Percentiles rank a stretch among this genome's conserved stretches.
Conservation (phyloP, 2,797 vertebrate species). For the Odontamblyopus lacepedii region DNA sequence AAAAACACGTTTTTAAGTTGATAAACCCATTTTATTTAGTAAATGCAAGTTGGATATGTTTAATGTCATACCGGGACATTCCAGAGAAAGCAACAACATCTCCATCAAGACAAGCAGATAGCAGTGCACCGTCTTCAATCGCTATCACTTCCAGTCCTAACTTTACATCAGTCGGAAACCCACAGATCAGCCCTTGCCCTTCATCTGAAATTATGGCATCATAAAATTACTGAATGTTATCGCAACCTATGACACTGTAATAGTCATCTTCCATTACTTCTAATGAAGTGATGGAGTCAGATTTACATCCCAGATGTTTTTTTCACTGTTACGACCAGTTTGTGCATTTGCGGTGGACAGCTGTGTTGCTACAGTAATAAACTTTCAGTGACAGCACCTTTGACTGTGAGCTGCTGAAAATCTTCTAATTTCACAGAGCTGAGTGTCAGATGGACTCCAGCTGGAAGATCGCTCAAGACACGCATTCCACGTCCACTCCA, state of each 20-base stretch:
- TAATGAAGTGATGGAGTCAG: constrained; percentile 12
- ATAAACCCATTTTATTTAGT: too few species aligned
- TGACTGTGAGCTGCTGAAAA: constrained; percentile 62
- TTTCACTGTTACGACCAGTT: constrained; percentile 22
- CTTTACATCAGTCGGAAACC: too few species aligned
- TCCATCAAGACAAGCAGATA: too few species aligned
- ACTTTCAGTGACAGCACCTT: constrained; percentile 64
- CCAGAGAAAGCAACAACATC: too few species aligned
- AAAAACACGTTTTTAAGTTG: too few species aligned
- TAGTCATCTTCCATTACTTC: constrained; percentile 1
- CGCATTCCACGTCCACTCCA: constrained; percentile 63
- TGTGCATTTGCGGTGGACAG: constrained; percentile 59
- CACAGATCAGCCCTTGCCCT: too few species aligned
- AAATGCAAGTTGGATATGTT: too few species aligned
- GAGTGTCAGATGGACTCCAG: constrained; percentile 54
- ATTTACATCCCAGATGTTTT: constrained; percentile 27
- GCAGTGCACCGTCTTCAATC: too few species aligned
- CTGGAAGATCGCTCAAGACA: constrained; percentile 68
- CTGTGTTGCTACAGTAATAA: constrained; percentile 67
- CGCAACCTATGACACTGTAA: not conserved
- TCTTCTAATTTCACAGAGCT: constrained; percentile 72
- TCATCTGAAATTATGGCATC: too few species aligned
- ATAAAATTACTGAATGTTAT: too few species aligned
- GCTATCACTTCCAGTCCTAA: too few species aligned
- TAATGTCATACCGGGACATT: too few species aligned